A percentile compares a stretch with the other conserved stretches of the same genome.
Conservation (phyloP, 1,140 invertebrate species). For the Tribolium madens region DNA sequence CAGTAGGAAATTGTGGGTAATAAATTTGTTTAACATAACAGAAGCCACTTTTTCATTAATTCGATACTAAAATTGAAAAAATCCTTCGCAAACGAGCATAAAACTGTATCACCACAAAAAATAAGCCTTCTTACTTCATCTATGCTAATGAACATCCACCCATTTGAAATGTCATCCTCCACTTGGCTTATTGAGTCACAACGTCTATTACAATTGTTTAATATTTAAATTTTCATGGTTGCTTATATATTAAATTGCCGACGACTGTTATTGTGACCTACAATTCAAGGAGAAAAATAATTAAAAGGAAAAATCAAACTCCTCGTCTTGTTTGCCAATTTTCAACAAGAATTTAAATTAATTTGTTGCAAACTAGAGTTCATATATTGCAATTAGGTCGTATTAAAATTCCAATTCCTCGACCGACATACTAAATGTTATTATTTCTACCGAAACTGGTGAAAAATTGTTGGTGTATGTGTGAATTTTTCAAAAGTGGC, state of each 20-base stretch:
- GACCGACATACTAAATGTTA: not conserved
- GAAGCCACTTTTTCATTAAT: not conserved
- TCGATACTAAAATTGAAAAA: conserved; percentile 6
- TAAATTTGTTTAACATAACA: conserved; percentile 11
- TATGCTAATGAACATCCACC: conserved; percentile 30
- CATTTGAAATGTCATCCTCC: conserved; percentile 21
- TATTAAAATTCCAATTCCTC: conserved; percentile 17
- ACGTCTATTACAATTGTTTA: conserved; percentile 41
- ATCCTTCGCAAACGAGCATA: not conserved
- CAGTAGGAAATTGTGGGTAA: conserved; percentile 9
- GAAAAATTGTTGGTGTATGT: not conserved
- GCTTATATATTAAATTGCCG: conserved; percentile 32
- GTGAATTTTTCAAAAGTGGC: conserved; percentile 3
- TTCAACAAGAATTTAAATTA: conserved; percentile 12
- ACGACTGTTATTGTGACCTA: conserved; percentile 4
- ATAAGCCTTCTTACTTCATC: conserved; percentile 24
- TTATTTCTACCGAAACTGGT: not conserved
- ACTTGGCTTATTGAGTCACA: conserved; percentile 41
- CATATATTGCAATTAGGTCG: conserved; percentile 8
- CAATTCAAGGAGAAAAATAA: conserved; percentile 6
- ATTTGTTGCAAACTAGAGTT: not conserved
- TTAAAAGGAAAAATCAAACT: too few species aligned
- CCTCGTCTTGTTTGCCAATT: not conserved
- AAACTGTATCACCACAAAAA: not conserved
- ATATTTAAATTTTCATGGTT: conserved; percentile 42